These are phyloP conservation scores for Clarias gariepinus DNA, from an alignment of 2,113 vertebrate genomes.

Conservation along the genomic window DNA sequence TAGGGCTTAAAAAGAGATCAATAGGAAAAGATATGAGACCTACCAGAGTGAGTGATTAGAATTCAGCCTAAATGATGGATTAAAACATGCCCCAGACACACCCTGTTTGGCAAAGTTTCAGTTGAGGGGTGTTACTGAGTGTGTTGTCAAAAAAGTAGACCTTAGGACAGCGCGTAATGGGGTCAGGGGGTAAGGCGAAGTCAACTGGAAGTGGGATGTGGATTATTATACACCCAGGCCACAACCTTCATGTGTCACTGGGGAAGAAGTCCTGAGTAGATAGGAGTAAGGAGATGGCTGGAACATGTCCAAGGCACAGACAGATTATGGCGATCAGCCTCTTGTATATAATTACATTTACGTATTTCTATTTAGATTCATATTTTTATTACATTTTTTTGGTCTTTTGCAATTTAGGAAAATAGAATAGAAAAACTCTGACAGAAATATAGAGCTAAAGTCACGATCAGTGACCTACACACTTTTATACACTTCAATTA, in stretches of 20 bases:
- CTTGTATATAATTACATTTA: constrained; percentile 22
- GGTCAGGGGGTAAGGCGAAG: constrained; percentile 36
- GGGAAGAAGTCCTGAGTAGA: constrained; percentile 49
- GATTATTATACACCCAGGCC: not conserved
- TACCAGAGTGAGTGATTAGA: constrained; percentile 37
- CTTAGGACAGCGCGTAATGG: constrained; percentile 55
- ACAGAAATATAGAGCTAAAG: constrained; percentile 87
- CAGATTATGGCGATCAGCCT: constrained; percentile 75
- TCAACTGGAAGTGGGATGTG: constrained; percentile 61
- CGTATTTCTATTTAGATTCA: constrained; percentile 44
- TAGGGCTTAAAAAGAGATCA: constrained; percentile 50
- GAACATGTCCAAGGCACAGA: constrained; percentile 93
- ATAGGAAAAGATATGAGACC: constrained; percentile 69
- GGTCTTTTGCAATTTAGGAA: constrained; percentile 84
- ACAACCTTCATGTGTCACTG: not conserved
- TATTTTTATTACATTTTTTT: constrained; percentile 51
- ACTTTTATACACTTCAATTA: constrained; percentile 59
- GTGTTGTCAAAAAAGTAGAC: constrained; percentile 47
- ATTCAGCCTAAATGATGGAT: not conserved
- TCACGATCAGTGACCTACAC: constrained; percentile 76
- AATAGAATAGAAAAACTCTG: constrained; percentile 97
- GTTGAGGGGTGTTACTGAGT: constrained; percentile 29
- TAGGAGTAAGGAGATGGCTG: constrained; percentile 54
- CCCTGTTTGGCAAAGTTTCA: not conserved
- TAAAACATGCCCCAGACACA: not conserved